Evolutionary conservation across 2,888 invertebrate genomes (phyloP), one percentile per base, ranked within the genome.

Genomic region (Cactoblastis cactorum): DNA sequence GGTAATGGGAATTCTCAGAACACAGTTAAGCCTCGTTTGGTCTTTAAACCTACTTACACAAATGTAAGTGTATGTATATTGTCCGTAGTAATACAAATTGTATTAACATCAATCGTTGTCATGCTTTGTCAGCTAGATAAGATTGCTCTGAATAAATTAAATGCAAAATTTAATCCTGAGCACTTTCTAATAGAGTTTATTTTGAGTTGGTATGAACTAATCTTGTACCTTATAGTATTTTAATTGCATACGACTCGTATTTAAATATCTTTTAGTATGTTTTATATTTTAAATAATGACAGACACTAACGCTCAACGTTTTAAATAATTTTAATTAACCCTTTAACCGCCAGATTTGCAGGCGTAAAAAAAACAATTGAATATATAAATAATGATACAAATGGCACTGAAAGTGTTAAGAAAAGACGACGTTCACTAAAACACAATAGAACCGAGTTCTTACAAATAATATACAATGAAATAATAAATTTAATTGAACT

Each of bases 21-120:
- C 15, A 4, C 17, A 32, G 35, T 22, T 35, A 47, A 47, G 35
- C 46, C 46, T n/a, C 24, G n/a, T 37, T 47, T 47, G 46, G 22
- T 18, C 35, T 47, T 35, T 9, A 35, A 47, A 47, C 46, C 34
- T 47, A 24, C 46, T 47, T 19, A 33, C 19, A 33, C 22, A 35
- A n/a, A 41, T 41, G 19, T 18, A 24, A 24, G 24, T 22, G 41
- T 41, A 18, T 41, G 22, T 14, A 14, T 14, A 39, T 22, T 12
- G 39, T 39, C 12, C 22, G 24, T 14, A 24, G n/a, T 14, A 24
- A 24, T 24, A 12, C 24, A 41, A 41, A 22, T 41, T 41, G 41
- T 19, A 41, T 41, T 22, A 41, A 12, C 38, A 6, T 18, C 34
- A 18, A 34, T 45, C 33, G 45, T 34, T 45, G 17, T 34, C n/a